Conservation (phyloP, 2,888 invertebrate species). For the Apotomis capreana region DNA sequence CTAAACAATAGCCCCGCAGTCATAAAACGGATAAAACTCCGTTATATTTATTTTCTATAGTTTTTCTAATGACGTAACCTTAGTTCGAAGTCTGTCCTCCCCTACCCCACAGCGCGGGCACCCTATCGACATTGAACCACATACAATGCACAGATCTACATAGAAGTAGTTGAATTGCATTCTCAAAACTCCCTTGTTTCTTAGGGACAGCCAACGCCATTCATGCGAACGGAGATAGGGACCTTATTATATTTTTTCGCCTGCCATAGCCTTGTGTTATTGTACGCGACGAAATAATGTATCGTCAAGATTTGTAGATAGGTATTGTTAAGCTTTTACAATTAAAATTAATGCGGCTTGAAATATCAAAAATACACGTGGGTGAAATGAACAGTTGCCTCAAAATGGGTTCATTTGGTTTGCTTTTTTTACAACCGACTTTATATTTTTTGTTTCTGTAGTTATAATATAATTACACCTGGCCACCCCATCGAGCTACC, state of each 20-base stretch:
- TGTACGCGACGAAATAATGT: constrained; percentile 15
- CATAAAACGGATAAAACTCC: background rate
- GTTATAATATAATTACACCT: too few species aligned
- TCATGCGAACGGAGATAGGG: constrained; percentile 26
- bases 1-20: background rate
- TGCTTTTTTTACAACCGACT: too few species aligned
- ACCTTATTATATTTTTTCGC: constrained; percentile 25
- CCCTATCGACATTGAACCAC: constrained; percentile 31
- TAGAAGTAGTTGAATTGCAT: constrained; percentile 39
- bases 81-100: constrained; percentile 11
- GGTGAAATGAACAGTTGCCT: constrained; percentile 4
- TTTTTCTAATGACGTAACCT: constrained; percentile 10
- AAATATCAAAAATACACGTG: constrained; percentile 15
- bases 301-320: constrained; percentile 29
- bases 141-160: constrained; percentile 30
- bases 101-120: constrained; percentile 14
- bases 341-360: background rate
- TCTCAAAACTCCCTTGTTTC: constrained; percentile 25
- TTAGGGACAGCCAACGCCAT: constrained; percentile 20
- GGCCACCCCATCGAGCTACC: too few species aligned
- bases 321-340: constrained; percentile 20
- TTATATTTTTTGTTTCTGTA: too few species aligned
- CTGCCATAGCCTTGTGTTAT: constrained; percentile 12
- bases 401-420: background rate
- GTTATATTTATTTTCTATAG: background rate